Conservation (phyloP, 2,797 vertebrate species). For the Gambusia yucatana region DNA sequence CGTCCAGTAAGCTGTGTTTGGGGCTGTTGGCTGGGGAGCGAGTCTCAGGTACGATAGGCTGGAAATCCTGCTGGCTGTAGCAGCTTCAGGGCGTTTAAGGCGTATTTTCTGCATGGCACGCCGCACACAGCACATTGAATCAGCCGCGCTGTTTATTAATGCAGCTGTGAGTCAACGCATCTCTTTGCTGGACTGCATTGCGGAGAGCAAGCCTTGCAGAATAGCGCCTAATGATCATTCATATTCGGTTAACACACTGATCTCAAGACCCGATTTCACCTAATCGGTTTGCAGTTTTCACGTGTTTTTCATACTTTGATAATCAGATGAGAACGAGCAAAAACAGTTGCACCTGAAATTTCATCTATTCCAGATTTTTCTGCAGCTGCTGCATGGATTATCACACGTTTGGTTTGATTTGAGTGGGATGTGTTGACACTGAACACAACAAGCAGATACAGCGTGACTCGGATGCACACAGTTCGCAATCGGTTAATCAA, state of each 20-base stretch:
- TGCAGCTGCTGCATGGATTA: slow-evolving; percentile 17
- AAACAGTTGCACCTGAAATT: background rate
- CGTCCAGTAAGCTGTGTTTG: slow-evolving; percentile 9
- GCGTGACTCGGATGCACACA: background rate
- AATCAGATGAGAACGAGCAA: background rate
- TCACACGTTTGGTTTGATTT: slow-evolving; percentile 27
- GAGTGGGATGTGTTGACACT: background rate
- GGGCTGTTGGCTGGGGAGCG: slow-evolving; percentile 31
- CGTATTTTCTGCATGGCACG: background rate
- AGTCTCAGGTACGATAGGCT: slow-evolving; percentile 11
- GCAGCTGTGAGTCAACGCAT: slow-evolving; percentile 56
- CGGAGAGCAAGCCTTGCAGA: slow-evolving; percentile 54
- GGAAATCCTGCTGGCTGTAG: slow-evolving; percentile 19
- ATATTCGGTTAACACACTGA: background rate
- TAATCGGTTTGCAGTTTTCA: background rate
- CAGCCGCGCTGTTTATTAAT: slow-evolving; percentile 4
- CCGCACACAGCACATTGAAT: background rate
- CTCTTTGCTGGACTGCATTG: slow-evolving; percentile 65
- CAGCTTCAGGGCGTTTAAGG: background rate
- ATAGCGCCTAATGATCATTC: slow-evolving; percentile 13
- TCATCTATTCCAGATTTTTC: background rate
- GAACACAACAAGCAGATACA: background rate
- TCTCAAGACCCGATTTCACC: background rate
- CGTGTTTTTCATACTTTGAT: background rate
- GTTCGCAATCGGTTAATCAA: background rate